phyloP scores from a whole-genome alignment of 2,888 invertebrate species.

The Dioctria rufipes region DNA sequence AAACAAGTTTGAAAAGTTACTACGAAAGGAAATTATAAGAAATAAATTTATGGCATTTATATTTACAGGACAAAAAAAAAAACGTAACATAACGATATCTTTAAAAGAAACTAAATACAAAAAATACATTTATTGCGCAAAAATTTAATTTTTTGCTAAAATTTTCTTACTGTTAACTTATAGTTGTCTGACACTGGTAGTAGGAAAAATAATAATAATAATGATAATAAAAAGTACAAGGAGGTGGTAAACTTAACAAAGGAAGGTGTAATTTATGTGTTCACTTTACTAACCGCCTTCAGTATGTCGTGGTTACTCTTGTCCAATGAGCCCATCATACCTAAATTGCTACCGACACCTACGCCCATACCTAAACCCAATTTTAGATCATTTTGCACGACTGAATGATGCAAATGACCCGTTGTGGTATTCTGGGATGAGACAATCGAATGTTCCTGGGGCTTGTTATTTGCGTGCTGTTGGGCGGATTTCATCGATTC shows the following conservation, averaged over 20 bases:
- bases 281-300: slow-evolving; percentile 72
- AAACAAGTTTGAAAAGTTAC: background rate
- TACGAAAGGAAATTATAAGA: background rate
- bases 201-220: slow-evolving; percentile 42
- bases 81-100: slow-evolving; percentile 31
- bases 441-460: slow-evolving; percentile 68
- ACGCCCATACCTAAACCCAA: slow-evolving; percentile 71
- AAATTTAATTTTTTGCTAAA: slow-evolving; percentile 3
- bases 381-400: slow-evolving; percentile 71
- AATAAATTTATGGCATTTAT: slow-evolving; percentile 47
- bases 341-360: slow-evolving; percentile 67
- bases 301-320: slow-evolving; percentile 71
- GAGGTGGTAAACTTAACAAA: slow-evolving; percentile 43
- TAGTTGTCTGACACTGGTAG: slow-evolving; percentile 31
- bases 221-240: slow-evolving; percentile 35
- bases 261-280: slow-evolving; percentile 68
- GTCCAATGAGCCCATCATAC: slow-evolving; percentile 72
- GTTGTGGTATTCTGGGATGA: slow-evolving; percentile 65
- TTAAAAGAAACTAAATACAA: slow-evolving; percentile 36
- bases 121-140: slow-evolving; percentile 16
- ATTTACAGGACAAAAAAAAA: slow-evolving; percentile 45
- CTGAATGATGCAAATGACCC: slow-evolving; percentile 70
- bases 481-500: slow-evolving; percentile 90
- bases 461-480: slow-evolving; percentile 75
- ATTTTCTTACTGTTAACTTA: slow-evolving; percentile 17